Conservation (phyloP, 2,888 invertebrate species). For the Tuberolachnus salignus region DNA sequence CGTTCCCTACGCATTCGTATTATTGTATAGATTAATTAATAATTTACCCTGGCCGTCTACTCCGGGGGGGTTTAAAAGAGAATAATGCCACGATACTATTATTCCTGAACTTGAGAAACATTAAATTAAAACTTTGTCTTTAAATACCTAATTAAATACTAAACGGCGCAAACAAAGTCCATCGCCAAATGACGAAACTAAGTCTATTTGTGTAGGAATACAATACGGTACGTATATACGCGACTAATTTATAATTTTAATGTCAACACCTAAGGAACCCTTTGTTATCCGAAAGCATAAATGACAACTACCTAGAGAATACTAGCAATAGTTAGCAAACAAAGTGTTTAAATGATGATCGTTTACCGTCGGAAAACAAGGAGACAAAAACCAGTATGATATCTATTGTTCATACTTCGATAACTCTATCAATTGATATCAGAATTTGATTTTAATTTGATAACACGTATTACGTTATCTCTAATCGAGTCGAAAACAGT, state of each 20-base stretch:
- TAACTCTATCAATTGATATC: not conserved
- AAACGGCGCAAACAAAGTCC: not conserved
- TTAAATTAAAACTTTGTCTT: not conserved
- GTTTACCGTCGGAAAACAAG: not conserved
- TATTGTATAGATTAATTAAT: too few species aligned
- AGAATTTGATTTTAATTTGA: not conserved
- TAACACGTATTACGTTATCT: not conserved
- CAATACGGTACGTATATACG: not conserved
- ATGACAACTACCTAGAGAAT: not conserved
- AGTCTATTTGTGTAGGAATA: constrained; percentile 1
- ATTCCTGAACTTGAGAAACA: not conserved
- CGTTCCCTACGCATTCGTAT: too few species aligned
- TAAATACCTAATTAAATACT: constrained; percentile 7
- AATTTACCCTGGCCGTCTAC: too few species aligned
- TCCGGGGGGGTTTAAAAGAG: too few species aligned
- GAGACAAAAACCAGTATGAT: not conserved
- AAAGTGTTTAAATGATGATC: constrained; percentile 23
- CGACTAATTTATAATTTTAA: constrained; percentile 13
- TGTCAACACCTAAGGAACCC: constrained; percentile 18
- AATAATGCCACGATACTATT: too few species aligned
- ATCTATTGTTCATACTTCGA: not conserved
- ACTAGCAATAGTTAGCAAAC: not conserved
- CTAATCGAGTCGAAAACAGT: not conserved
- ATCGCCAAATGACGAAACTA: not conserved
- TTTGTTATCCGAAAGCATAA: constrained; percentile 20